Evolutionary conservation across 2,113 vertebrate genomes (phyloP).

Genomic region (Equus quagga): DNA sequence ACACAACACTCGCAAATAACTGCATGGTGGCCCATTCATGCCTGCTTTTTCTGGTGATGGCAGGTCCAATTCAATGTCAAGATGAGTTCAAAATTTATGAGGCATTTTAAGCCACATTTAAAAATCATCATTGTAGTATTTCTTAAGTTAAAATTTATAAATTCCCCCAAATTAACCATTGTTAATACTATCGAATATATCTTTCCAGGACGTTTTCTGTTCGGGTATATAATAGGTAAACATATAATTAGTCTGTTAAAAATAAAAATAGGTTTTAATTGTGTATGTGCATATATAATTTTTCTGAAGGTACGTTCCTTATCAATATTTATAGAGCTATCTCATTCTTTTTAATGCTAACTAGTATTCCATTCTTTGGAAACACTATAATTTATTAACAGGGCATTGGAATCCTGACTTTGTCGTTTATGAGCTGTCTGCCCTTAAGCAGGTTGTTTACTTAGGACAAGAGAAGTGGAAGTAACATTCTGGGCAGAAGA

Average conservation of each 20-base stretch:
- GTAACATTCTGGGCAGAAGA: background rate
- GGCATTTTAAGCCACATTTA: background rate
- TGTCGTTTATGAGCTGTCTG: background rate
- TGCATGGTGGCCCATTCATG: background rate
- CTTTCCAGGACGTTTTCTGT: background rate
- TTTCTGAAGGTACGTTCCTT: background rate
- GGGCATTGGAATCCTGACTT: background rate
- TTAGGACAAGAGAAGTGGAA: background rate
- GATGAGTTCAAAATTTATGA: too few relatives aligned
- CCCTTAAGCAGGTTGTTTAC: background rate
- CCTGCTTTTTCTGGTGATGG: background rate
- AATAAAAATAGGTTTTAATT: background rate
- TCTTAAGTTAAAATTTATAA: background rate
- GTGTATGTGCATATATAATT: background rate
- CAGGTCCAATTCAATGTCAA: accelerated
- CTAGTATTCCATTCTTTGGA: background rate
- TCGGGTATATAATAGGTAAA: background rate
- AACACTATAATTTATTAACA: background rate
- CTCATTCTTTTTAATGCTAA: background rate
- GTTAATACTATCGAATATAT: background rate
- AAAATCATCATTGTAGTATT: background rate
- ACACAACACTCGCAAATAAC: background rate
- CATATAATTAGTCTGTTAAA: background rate
- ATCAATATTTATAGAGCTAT: background rate
- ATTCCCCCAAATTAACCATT: background rate